Evolutionary conservation across 2,888 invertebrate species (phyloP), one percentile per base, ranked within the genome.

Genomic region (Monochamus alternatus): DNA sequence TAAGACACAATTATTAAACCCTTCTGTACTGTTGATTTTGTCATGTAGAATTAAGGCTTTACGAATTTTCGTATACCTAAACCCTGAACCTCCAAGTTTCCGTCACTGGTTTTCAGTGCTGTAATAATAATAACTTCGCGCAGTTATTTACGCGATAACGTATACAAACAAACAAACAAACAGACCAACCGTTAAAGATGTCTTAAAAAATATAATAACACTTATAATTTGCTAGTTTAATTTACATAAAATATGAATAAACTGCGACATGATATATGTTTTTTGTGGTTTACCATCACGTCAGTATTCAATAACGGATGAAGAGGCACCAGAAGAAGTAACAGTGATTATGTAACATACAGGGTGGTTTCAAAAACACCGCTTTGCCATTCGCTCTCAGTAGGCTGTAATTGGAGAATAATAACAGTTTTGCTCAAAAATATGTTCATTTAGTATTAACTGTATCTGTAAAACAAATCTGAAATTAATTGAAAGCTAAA

Each of bases 231-330:
- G 60, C 69, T 8, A 47, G 44, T 69, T 22, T 38, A 44, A 69
- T 60, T 55, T 69, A 69, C 69, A 69, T 69, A 69, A 69, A 60
- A 69, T 69, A 44, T 60, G 59, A 69, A 69, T 69, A 69, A 69
- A 60, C 47, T 47, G 31, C 44, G n/a, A 43, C 30, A 32, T 47
- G 47, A 69, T 69, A 60, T 31, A 47, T 30, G 60, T 43, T 68
- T 44, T 69, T 69, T 69, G 69, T 32, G 22, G 55, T 30, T 2
- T 69, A 69, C 59, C 32, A 60, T 14, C 51, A 31, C 60, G 30
- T 60, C 60, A 58, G 9, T 69, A 60, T 43, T 44, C 12, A 14
- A 60, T 60, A 69, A 60, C 31, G 44, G 32, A 69, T 47, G n/a
- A 55, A 55, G n/a, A 22, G 55, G 55, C 22, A 22, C n/a, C 2